Percentiles rank a stretch among this genome's conserved stretches.
Evolutionary conservation across 2,797 vertebrate genomes (phyloP).

Genomic region (Fistularia tabacaria): DNA sequence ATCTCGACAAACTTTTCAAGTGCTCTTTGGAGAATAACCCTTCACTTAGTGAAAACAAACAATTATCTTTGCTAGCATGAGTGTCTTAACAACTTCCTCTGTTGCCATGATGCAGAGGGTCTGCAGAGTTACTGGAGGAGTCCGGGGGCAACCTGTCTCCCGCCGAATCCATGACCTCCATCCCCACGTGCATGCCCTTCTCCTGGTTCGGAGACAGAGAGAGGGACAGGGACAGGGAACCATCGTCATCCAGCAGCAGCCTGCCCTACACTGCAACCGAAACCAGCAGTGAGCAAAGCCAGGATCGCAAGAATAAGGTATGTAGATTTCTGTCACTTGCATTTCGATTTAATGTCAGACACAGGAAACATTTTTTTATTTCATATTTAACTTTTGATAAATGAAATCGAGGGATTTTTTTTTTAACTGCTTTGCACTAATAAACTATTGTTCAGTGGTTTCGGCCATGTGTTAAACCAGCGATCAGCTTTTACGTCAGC

Average conservation of each 20-base stretch:
- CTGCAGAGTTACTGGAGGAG: conserved; percentile 85
- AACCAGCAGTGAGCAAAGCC: conserved; percentile 72
- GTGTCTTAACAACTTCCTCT: background rate
- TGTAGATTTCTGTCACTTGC: background rate
- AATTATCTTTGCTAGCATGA: too few relatives aligned
- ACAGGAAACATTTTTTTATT: too few relatives aligned
- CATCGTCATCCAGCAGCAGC: conserved; percentile 81
- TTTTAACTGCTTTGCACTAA: too few relatives aligned
- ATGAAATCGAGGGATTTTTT: too few relatives aligned
- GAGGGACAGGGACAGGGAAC: conserved; percentile 83
- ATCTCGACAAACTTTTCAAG: too few relatives aligned
- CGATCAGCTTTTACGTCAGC: too few relatives aligned
- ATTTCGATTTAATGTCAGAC: too few relatives aligned
- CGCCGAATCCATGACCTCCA: conserved; percentile 86
- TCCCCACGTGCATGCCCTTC: conserved; percentile 94
- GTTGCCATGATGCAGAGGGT: conserved; percentile 73
- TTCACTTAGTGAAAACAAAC: too few relatives aligned
- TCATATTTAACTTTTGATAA: too few relatives aligned
- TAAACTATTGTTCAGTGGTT: too few relatives aligned
- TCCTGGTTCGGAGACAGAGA: conserved; percentile 92
- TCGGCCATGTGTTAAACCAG: too few relatives aligned
- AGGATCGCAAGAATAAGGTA: conserved; percentile 86
- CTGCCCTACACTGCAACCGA: conserved; percentile 76
- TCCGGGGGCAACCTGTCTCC: conserved; percentile 84
- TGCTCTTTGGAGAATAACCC: too few relatives aligned